These are phyloP conservation scores for Zosterops borbonicus DNA, from an alignment of 2,113 vertebrate species.

Conservation along the genomic window DNA sequence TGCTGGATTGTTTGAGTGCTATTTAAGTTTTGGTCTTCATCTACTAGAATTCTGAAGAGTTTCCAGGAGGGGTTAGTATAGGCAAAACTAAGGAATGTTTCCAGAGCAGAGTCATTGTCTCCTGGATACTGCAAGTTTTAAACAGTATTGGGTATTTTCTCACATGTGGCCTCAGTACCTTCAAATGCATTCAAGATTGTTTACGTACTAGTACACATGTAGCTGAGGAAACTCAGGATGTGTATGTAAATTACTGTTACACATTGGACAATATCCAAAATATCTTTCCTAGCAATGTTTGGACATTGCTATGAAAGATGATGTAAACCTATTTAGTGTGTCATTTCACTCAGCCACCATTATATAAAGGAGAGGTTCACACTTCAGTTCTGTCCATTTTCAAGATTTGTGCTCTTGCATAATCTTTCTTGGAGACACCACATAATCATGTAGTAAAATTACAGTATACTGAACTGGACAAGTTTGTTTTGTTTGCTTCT, in stretches of 20 bases:
- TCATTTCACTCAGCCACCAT: not conserved
- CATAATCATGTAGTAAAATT: not conserved
- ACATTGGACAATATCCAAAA: not conserved
- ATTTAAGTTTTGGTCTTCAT: not conserved
- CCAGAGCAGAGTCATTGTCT: not conserved
- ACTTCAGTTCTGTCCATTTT: not conserved
- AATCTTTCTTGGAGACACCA: not conserved
- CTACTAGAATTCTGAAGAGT: not conserved
- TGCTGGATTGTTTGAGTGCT: not conserved
- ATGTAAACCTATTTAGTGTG: not conserved
- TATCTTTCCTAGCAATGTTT: not conserved
- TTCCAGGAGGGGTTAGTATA: not conserved
- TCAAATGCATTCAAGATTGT: not conserved
- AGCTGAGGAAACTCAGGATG: not conserved
- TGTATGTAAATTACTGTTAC: not conserved
- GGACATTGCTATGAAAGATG: not conserved
- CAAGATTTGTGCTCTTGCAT: not conserved
- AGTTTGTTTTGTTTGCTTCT: conserved; percentile 61
- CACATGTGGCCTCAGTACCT: not conserved
- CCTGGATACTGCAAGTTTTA: not conserved
- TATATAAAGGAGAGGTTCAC: not conserved
- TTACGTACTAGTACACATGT: not conserved
- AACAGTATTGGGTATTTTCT: not conserved
- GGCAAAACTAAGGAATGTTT: not conserved
- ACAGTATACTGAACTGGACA: not conserved